Percentiles rank a stretch among this genome's conserved stretches.
Evolutionary conservation across 2,797 vertebrate species (phyloP).

Genomic region (Hippoglossus hippoglossus): DNA sequence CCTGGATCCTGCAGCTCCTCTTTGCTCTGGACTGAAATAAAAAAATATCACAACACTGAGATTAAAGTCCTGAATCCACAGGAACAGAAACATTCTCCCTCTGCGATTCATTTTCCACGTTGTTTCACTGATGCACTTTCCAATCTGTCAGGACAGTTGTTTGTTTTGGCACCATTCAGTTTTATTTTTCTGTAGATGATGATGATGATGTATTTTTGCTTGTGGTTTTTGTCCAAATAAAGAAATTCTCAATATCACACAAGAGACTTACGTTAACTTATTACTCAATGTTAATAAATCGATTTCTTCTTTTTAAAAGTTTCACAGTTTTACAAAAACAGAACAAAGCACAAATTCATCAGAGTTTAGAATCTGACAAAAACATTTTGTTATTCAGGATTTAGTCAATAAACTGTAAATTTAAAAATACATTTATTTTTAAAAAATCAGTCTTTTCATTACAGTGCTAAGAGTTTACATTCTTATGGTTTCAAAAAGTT

Average conservation of each 20-base stretch:
- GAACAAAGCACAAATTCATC: too few relatives aligned
- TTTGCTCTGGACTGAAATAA: constrained; percentile 11
- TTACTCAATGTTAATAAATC: too few relatives aligned
- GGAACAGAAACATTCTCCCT: background rate
- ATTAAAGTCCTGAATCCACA: background rate
- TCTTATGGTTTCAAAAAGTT: background rate
- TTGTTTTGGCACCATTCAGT: constrained; percentile 46
- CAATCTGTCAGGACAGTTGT: constrained; percentile 48
- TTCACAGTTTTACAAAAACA: background rate
- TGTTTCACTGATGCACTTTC: constrained; percentile 81
- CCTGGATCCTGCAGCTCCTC: too few relatives aligned
- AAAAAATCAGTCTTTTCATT: background rate
- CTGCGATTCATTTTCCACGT: constrained; percentile 8
- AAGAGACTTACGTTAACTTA: background rate
- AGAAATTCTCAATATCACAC: constrained; percentile 50
- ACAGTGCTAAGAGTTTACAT: background rate
- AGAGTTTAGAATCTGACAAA: background rate
- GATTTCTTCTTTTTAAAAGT: too few relatives aligned
- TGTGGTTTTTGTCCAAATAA: constrained; percentile 75
- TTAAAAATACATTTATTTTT: constrained; percentile 36
- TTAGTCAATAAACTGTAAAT: background rate
- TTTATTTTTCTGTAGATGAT: constrained; percentile 43
- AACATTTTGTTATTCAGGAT: background rate
- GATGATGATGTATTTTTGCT: constrained; percentile 58
- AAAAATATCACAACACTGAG: background rate